A percentile compares a stretch with the other conserved stretches of the same genome.
Evolutionary conservation across 2,797 vertebrate genomes (phyloP).

Genomic region (Aselliscus stoliczkanus): DNA sequence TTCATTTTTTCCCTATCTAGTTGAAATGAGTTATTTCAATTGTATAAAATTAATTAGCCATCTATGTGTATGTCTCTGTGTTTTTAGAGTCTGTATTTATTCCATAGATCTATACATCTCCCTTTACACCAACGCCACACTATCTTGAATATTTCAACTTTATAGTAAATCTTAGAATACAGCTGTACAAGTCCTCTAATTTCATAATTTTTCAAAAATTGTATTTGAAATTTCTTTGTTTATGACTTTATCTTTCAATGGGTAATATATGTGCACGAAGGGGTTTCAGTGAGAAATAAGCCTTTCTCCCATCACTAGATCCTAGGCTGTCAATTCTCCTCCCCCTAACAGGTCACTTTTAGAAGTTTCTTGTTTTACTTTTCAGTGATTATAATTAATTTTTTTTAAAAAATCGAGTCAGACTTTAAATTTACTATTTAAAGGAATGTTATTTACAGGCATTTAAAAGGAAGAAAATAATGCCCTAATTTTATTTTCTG

Average conservation of each 20-base stretch:
- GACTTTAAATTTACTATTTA: constrained; percentile 22
- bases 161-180: neutral
- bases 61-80: neutral
- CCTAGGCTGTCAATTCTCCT: neutral
- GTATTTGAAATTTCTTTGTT: neutral
- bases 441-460: neutral
- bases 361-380: constrained; percentile 3
- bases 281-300: neutral
- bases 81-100: neutral
- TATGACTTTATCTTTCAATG: neutral
- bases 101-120: neutral
- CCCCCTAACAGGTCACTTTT: neutral
- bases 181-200: neutral
- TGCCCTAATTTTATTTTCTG: neutral
- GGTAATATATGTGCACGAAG: neutral
- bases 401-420: neutral
- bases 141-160: neutral
- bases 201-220: neutral
- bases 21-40: neutral
- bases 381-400: neutral
- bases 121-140: neutral
- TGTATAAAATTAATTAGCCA: neutral
- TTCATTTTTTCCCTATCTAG: neutral
- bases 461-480: neutral
- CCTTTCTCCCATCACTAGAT: neutral